phyloP scores from a whole-genome alignment of 1,140 invertebrate genomes.

The Euura lappo region DNA sequence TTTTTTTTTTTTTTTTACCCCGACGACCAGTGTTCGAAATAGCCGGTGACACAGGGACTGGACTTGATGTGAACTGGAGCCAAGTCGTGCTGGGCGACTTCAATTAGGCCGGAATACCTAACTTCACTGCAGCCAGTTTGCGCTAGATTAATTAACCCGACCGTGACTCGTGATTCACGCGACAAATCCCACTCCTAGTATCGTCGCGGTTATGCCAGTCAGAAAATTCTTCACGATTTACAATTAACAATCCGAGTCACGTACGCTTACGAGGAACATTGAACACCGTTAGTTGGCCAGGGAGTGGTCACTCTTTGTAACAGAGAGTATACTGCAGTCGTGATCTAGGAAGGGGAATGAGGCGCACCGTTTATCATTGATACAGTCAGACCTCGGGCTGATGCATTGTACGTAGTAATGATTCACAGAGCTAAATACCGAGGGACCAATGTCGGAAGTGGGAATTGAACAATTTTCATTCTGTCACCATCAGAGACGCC shows the following conservation, averaged over 20 bases:
- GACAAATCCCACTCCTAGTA: neutral
- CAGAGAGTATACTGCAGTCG: too few relatives aligned
- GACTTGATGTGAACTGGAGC: neutral
- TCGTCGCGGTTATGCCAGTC: neutral
- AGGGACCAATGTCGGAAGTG: too few relatives aligned
- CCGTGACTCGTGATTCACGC: neutral
- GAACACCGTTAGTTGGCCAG: neutral
- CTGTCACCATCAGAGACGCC: too few relatives aligned
- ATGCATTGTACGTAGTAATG: too few relatives aligned
- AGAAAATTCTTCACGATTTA: neutral
- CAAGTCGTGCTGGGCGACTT: neutral
- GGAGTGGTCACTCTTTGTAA: conserved; percentile 2
- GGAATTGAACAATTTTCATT: too few relatives aligned
- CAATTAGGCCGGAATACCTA: neutral
- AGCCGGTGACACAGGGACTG: neutral
- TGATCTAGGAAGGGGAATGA: too few relatives aligned
- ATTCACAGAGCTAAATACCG: too few relatives aligned
- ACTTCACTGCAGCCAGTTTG: neutral
- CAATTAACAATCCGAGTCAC: neutral
- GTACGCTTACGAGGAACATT: neutral
- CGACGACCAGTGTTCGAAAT: neutral
- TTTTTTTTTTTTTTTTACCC: neutral
- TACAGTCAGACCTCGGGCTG: too few relatives aligned
- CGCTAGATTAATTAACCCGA: neutral
- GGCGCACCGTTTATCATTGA: too few relatives aligned